These are phyloP conservation scores for Rugalucina vietnamica DNA, from an alignment of 2,888 invertebrate species.

Conservation along the genomic window DNA sequence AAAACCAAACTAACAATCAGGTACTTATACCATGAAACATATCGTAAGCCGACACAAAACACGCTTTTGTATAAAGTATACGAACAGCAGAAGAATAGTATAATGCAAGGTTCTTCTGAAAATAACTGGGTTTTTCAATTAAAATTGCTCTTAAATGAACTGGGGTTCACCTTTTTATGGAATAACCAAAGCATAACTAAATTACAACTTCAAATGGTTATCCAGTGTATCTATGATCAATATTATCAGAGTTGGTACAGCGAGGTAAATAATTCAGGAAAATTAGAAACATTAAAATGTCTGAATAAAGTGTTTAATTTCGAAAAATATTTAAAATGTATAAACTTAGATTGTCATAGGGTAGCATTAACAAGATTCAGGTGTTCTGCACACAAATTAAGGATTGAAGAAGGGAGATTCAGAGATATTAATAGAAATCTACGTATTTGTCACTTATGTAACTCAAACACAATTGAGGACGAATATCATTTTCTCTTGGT, in stretches of 20 bases:
- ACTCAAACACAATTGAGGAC: slow-evolving; percentile 10
- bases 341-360: not conserved
- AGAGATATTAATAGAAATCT: slow-evolving; percentile 14
- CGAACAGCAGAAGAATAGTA: not conserved
- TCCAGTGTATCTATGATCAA: not conserved
- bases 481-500: slow-evolving; percentile 24
- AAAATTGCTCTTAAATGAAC: not conserved
- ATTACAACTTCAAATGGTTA: not conserved
- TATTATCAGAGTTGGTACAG: not conserved
- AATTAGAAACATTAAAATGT: not conserved
- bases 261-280: not conserved
- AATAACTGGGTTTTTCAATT: not conserved
- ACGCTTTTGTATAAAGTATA: not conserved
- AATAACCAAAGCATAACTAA: not conserved
- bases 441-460: slow-evolving; percentile 15
- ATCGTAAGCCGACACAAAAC: too few relatives aligned
- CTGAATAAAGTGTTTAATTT: not conserved
- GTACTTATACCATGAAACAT: too few relatives aligned
- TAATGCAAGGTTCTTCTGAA: not conserved
- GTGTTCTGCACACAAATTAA: slow-evolving; percentile 17
- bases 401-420: slow-evolving; percentile 24
- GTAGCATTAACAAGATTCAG: slow-evolving; percentile 23
- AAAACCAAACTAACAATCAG: too few relatives aligned
- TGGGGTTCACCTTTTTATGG: not conserved
- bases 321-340: not conserved